phyloP scores from a whole-genome alignment of 2,113 vertebrate genomes.

The Thymallus thymallus region DNA sequence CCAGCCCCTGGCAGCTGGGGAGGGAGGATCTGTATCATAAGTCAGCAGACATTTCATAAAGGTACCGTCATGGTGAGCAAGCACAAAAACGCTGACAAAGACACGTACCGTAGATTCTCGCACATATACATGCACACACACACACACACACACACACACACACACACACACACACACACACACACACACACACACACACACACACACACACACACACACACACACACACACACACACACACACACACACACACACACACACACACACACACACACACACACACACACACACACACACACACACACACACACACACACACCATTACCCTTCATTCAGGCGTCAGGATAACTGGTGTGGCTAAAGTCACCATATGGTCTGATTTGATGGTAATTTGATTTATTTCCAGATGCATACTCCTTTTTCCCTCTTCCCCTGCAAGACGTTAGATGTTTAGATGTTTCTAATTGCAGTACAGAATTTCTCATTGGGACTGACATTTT shows the following conservation, averaged over 20 bases:
- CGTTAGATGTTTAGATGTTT: conserved; percentile 1
- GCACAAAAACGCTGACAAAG: not conserved
- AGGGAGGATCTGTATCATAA: conserved; percentile 5
- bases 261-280: no score
- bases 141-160: not conserved
- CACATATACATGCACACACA: not conserved
- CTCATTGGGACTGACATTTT: not conserved
- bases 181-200: no score
- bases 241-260: no score
- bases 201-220: no score
- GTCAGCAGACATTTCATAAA: not conserved
- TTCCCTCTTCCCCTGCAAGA: conserved; percentile 19
- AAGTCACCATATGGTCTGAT: conserved; percentile 25
- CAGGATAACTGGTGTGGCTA: not conserved
- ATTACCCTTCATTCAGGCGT: not conserved
- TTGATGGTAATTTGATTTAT: conserved; percentile 25
- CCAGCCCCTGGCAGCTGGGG: conserved; percentile 6
- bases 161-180: no score
- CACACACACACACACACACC: not conserved
- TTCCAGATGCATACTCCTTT: conserved; percentile 16
- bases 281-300: no score
- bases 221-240: no score
- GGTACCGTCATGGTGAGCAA: not conserved
- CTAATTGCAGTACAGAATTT: not conserved
- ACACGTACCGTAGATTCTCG: not conserved